phyloP scores from a whole-genome alignment of 2,113 vertebrate species.

The Gambusia holbrooki region DNA sequence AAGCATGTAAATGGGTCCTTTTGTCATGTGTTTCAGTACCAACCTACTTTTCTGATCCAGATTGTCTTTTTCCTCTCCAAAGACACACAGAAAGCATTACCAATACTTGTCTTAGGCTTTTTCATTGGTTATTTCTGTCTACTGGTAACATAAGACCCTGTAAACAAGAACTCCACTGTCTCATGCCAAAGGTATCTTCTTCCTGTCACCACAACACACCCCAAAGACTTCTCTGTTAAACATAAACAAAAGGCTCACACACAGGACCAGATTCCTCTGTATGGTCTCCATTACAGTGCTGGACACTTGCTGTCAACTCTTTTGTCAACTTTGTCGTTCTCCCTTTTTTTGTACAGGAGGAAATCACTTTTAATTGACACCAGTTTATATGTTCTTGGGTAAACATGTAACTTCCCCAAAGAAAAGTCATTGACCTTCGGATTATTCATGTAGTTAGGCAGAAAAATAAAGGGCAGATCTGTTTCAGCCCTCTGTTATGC shows the following conservation, averaged over 20 bases:
- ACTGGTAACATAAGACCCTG: slow-evolving; percentile 21
- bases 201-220: slow-evolving; percentile 43
- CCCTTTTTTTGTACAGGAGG: not conserved
- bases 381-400: slow-evolving; percentile 8
- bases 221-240: slow-evolving; percentile 49
- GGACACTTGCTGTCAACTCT: slow-evolving; percentile 44
- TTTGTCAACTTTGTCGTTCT: slow-evolving; percentile 21
- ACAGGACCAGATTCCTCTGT: slow-evolving; percentile 30
- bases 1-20: slow-evolving; percentile 42
- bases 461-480: slow-evolving; percentile 23
- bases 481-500: slow-evolving; percentile 9
- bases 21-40: slow-evolving; percentile 15
- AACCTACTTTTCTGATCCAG: slow-evolving; percentile 70
- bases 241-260: slow-evolving; percentile 46
- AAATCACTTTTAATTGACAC: not conserved
- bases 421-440: slow-evolving; percentile 45
- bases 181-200: slow-evolving; percentile 45
- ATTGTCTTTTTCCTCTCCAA: slow-evolving; percentile 36
- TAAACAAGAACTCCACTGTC: slow-evolving; percentile 19
- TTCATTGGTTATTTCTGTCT: slow-evolving; percentile 16
- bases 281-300: slow-evolving; percentile 57
- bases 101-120: slow-evolving; percentile 34
- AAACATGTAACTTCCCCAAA: slow-evolving; percentile 31
- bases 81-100: slow-evolving; percentile 5
- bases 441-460: slow-evolving; percentile 25